These are phyloP conservation scores for Napeogenes inachia DNA, from an alignment of 2,888 invertebrate genomes.

Conservation along the genomic window DNA sequence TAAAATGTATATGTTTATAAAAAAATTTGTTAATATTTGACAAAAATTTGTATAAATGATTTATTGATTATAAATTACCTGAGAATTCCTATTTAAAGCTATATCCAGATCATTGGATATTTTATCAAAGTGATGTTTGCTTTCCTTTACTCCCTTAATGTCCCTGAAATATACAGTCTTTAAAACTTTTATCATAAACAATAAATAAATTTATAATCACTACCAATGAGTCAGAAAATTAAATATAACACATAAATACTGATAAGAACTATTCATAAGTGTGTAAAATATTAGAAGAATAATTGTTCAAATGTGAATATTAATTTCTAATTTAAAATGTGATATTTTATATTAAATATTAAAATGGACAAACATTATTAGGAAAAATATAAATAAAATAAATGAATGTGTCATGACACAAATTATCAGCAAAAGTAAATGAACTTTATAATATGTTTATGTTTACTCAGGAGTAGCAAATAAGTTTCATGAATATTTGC, in stretches of 20 bases:
- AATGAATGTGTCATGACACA: constrained; percentile 1
- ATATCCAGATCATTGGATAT: constrained; percentile 93
- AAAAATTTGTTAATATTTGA: no score
- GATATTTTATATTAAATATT: not conserved
- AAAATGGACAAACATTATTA: not conserved
- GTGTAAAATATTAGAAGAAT: no score
- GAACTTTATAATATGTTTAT: constrained; percentile 29
- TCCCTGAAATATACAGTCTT: constrained; percentile 79
- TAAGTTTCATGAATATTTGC: no score
- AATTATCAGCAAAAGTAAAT: constrained; percentile 25
- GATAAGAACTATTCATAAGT: no score
- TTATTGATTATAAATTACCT: constrained; percentile 60
- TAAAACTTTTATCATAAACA: constrained; percentile 5
- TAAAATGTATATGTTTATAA: no score
- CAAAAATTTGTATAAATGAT: no score
- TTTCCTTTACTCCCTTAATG: constrained; percentile 93
- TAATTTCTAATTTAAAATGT: not conserved
- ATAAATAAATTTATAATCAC: not conserved
- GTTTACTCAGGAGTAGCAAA: not conserved
- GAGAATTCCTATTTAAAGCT: constrained; percentile 90
- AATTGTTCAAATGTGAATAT: no score
- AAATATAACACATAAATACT: not conserved
- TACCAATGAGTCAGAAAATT: not conserved
- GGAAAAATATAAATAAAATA: not conserved
- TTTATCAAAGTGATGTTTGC: constrained; percentile 94